Evolutionary conservation across 2,797 vertebrate genomes (phyloP), one percentile per base, ranked within the genome.

Genomic region (Mormyrops attenuatus): DNA sequence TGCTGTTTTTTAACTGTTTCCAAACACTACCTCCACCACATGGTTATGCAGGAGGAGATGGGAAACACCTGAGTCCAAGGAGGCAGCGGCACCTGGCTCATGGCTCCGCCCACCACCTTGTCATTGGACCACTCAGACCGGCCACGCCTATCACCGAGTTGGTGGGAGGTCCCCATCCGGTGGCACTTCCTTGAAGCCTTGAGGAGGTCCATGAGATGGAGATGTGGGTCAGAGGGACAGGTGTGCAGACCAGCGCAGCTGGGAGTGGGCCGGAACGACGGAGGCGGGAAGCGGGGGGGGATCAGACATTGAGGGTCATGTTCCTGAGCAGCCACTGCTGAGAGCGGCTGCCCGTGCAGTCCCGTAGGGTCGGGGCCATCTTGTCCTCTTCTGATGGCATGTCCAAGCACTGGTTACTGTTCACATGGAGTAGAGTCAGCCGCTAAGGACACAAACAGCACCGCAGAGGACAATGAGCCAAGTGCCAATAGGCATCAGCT

Each of bases 381-480:
- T 97, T 98, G 94, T 99, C 98, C 38, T 99, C 97, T 63, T 99
- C 98, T 0, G 97, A 96, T 0, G 98, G 98, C 96, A 98, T 98
- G 91, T 98, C 98, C 93, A 99, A 95, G 94, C 99, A 99, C 92
- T 99, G 99, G 96, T 99, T 99, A 94, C 98, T 99, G 96, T 99
- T 99, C 88, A 98, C 95, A 1, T 99, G 99, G 92, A 97, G 95
- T 94, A 99, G 94, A 77, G 97, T 98, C 91, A 99, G 97, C 90
- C 95, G 96, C 98, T 99, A 95, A 93, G 91, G 90, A 63, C 44
- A 89, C 50, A 80, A 15, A 86, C 86, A 90, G 2, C 1, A 5
- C 88, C 80, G 91, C 53, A 89, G 50, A 91, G n/a, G 47, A 20
- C 26, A 26, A 30, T 55, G 17, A 87, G n/a, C 85, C 30, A 13